Evolutionary conservation across 2,113 vertebrate genomes (phyloP).

Genomic region (Elanoides forficatus): DNA sequence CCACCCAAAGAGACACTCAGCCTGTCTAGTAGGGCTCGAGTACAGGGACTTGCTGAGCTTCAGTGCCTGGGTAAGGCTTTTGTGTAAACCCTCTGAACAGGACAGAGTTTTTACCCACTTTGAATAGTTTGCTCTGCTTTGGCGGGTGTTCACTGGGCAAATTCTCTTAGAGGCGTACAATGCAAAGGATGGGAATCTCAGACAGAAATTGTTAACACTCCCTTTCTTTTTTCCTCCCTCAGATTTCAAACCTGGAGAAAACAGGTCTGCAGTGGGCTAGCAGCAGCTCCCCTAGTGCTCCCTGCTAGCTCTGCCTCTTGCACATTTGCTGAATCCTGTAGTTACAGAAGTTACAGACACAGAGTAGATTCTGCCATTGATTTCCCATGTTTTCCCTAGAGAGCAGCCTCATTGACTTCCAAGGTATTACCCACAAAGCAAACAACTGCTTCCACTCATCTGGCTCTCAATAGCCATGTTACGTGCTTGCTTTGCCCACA

Average conservation of each 20-base stretch:
- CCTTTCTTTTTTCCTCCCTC: background rate
- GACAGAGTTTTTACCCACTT: background rate
- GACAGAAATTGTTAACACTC: background rate
- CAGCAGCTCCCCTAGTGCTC: background rate
- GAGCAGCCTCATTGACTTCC: background rate
- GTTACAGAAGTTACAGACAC: background rate
- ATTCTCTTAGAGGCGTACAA: background rate
- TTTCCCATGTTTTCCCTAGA: conserved; percentile 15
- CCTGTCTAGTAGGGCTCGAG: background rate
- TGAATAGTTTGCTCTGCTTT: background rate
- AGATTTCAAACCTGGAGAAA: background rate
- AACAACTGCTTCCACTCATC: background rate
- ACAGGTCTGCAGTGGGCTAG: too few relatives aligned
- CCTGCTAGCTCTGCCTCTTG: background rate
- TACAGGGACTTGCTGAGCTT: background rate
- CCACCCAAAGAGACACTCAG: background rate
- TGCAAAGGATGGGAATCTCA: background rate
- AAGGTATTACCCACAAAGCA: conserved; percentile 5
- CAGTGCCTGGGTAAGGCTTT: background rate
- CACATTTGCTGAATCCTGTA: background rate
- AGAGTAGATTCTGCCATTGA: background rate
- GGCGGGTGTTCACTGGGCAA: background rate
- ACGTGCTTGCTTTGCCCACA: conserved; percentile 34
- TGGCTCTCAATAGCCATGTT: background rate
- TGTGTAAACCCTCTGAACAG: background rate